Base-by-base conservation (phyloP, 2,888 invertebrate species). In the Masnerella sp. region DNA sequence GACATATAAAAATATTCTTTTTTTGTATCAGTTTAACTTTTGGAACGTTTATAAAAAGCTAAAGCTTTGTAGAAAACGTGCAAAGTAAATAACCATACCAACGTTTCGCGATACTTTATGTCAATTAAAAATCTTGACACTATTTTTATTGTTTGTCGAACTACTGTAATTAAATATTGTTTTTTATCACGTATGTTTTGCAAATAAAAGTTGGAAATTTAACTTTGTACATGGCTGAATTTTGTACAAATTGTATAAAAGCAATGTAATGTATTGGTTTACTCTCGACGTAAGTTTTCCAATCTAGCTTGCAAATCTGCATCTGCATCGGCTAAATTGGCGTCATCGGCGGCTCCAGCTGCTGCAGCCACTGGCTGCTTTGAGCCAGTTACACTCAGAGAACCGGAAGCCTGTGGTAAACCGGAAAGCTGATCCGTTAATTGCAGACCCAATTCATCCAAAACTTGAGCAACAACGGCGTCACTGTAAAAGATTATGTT, bases 361-460 rank as follows among this genome's bases (percentile, higher is more conserved):
- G 91, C 89, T 76, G 91, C 89, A 1, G 89, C 89, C 45, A 91
- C 90, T 9, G 93, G 93, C 64, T 91, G 90, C 82, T 93, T 92
- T 17, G 90, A 90, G 79, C 90, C 89, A 36, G 89, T 81, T 32
- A 90, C 88, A 28, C 90, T 89, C 32, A 92, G 79, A 0, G 91
- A 89, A 8, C 91, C 91, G 9, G 90, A 89, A 0, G 92, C 91
- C 80, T 90, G 89, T 1, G 98, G 98, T 77, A 99, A 89, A 36
- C 96, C 97, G 22, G 95, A 95, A 68, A 99, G 89, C 87, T 96
- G 94, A 88, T 98, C 98, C 75, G 93, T 95, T 82, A 99, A 90
- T 89, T 99, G 98, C 74, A 99, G 91, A 22, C 99, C 99, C 79
- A 99, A 89, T 89, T 99, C 99, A 88, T 99, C 99, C 81, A 99